Percentiles rank a stretch among this genome's conserved stretches.
phyloP scores from a whole-genome alignment of 2,797 vertebrate species.

The Urophycis tenuis region DNA sequence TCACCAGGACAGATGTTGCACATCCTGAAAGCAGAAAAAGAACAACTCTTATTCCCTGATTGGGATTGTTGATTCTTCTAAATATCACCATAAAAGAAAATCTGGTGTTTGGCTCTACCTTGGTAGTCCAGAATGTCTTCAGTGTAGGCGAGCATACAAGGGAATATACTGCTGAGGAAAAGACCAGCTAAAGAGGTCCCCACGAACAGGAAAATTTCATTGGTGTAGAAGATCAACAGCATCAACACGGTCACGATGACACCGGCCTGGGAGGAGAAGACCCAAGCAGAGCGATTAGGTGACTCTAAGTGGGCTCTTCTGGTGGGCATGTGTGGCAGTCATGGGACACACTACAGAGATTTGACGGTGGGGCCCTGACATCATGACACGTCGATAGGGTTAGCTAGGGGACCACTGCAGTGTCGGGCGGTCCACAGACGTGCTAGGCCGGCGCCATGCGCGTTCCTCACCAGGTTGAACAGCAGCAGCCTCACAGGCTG shows the following conservation, averaged over 20 bases:
- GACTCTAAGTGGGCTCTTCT: not conserved
- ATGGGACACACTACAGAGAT: not conserved
- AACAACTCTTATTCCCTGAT: conserved; percentile 12
- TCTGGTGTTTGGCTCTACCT: conserved; percentile 63
- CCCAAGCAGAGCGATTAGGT: not conserved
- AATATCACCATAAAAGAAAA: not conserved
- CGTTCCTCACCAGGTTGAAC: conserved; percentile 91
- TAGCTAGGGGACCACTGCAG: not conserved
- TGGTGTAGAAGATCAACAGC: conserved; percentile 84
- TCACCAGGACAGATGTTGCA: conserved; percentile 92
- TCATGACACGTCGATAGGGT: not conserved
- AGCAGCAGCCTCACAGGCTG: conserved; percentile 82
- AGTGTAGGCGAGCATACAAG: conserved; percentile 90
- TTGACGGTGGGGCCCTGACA: not conserved
- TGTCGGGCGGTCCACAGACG: not conserved
- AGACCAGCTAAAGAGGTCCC: conserved; percentile 88
- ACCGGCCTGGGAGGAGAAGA: conserved; percentile 71
- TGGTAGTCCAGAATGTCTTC: conserved; percentile 91
- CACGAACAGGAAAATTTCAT: conserved; percentile 78
- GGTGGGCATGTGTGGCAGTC: not conserved
- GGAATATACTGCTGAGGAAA: conserved; percentile 94
- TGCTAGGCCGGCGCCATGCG: conserved; percentile 13
- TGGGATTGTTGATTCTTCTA: not conserved
- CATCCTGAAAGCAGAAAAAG: conserved; percentile 70
- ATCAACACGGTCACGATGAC: conserved; percentile 81